Evolutionary conservation across 2,113 vertebrate species (phyloP).

Genomic region (Tor tambroides): DNA sequence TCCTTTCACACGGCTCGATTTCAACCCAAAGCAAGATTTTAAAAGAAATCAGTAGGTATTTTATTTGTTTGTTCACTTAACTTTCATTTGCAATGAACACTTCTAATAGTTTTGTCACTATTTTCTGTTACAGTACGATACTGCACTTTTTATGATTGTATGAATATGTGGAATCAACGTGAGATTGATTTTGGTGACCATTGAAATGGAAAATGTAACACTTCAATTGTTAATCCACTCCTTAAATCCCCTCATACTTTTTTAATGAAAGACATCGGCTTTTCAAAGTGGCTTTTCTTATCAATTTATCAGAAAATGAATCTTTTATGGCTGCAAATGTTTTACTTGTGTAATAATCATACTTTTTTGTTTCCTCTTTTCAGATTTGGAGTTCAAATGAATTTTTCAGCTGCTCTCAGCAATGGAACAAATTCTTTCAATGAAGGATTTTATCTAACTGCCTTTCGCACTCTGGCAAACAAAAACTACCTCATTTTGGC

Average conservation of each 20-base stretch:
- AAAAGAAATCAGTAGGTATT: not conserved
- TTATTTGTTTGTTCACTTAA: not conserved
- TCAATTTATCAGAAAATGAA: not conserved
- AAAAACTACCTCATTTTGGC: slow-evolving; percentile 59
- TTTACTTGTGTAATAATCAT: not conserved
- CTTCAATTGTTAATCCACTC: not conserved
- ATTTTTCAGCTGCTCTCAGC: slow-evolving; percentile 32
- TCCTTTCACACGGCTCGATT: not conserved
- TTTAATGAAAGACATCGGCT: not conserved
- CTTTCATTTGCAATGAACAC: not conserved
- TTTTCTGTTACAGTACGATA: not conserved
- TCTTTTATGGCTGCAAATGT: not conserved
- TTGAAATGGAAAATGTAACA: not conserved
- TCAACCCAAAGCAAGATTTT: not conserved
- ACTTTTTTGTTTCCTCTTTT: not conserved
- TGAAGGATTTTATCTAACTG: slow-evolving; percentile 58
- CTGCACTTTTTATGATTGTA: not conserved
- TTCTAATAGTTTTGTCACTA: not conserved
- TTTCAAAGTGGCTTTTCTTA: not conserved
- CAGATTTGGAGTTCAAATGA: slow-evolving; percentile 45
- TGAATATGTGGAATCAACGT: not conserved
- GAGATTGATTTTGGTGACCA: not conserved
- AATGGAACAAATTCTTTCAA: slow-evolving; percentile 42
- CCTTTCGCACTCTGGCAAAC: slow-evolving; percentile 43
- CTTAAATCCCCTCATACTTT: not conserved